Base-by-base conservation (phyloP, 1,140 invertebrate species). In the Pseudomyrmex dendroicus region DNA sequence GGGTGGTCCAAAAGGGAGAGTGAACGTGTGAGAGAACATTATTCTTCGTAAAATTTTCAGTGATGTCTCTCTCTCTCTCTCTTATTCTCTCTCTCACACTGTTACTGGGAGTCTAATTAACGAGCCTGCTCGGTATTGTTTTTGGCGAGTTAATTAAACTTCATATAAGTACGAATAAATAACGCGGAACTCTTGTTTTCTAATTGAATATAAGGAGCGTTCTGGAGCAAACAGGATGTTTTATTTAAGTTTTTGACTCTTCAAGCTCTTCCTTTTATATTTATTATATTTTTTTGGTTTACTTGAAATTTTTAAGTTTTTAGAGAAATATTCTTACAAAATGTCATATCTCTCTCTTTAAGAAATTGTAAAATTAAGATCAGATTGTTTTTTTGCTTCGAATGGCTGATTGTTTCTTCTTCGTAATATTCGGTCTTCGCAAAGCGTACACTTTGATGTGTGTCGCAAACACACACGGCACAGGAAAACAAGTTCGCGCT, bases 81-180 rank as follows among this genome's bases (percentile, higher is more conserved):
- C 9, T 12, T 20, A 20, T 46, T 80, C 52, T 12, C 12, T 68
- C 52, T 8, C 12, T 68, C 52, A 12, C 50, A 2, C 10, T 12
- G 25, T 80, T 59, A 61, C n/a, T 35, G 52, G 20, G 48, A 22
- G n/a, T 25, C 52, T 78, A 56, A 78, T 78, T 70, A 70, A 10
- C 10, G 15, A 48, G 12, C 13, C 15, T 35, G 15, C 50, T 25
- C 13, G 20, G 17, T 68, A 48, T 80, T 61, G 44, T 72, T 72
- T 12, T 13, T 12, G 20, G 13, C 15, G 35, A 7, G 20, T 17
- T 12, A 67, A 52, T 67, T 56, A 67, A 78, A 68, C 35, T 57
- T 22, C n/a, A 44, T 20, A 46, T 48, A 15, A 22, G 46, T 50
- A 10, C 20, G 57, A 77, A 78, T 25, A 78, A 78, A 13, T 35